Evolutionary conservation across 2,888 invertebrate genomes (phyloP), one percentile per base, ranked within the genome.

Genomic region (Malthinus seriepunctatus): DNA sequence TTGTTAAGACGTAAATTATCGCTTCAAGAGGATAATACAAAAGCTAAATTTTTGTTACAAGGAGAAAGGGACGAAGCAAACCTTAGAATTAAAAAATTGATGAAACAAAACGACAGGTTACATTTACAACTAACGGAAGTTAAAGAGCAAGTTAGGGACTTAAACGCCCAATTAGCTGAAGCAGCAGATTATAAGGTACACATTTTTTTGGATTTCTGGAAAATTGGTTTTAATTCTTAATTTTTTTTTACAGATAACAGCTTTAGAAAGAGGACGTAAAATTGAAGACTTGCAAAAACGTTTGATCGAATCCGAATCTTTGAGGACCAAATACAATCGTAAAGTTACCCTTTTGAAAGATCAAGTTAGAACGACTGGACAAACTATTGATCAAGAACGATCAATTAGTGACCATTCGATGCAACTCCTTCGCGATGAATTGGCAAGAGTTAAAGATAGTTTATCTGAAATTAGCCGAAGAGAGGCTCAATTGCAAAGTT

Each of bases 1-100:
- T 82, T 96, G 58, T 80, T 96, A 46, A 83, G 95, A 39, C 88
- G 95, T 67, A 97, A 97, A 78, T 81, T 96, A 51, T 88, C 89
- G 56, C 83, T 93, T 9, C 90, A 93, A 76, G 94, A 93, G 76
- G 90, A 91, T 67, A 87, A 84, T 53, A 82, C 85, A 1, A 81
- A 87, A 57, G 82, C 84, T 32, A 86, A 85, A 69, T 83, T 84
- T 54, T 73, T 87, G 46, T 71, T 88, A 15, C 85, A 86, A 70
- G 86, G 85, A 0, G 89, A 89, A 71, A 82, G 88, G 9, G 88
- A 89, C 67, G 89, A 89, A 59, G 88, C 88, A 0, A 78, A 85
- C 15, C 76, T 81, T 32, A 81, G 93, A 60, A 84, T 87, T 61
- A 92, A 91, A 75, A 94, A 94, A 75, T 80, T 93, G 32, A 84